These are phyloP conservation scores for Tenrec ecaudatus DNA, from an alignment of 2,113 vertebrate genomes.

Conservation along the genomic window DNA sequence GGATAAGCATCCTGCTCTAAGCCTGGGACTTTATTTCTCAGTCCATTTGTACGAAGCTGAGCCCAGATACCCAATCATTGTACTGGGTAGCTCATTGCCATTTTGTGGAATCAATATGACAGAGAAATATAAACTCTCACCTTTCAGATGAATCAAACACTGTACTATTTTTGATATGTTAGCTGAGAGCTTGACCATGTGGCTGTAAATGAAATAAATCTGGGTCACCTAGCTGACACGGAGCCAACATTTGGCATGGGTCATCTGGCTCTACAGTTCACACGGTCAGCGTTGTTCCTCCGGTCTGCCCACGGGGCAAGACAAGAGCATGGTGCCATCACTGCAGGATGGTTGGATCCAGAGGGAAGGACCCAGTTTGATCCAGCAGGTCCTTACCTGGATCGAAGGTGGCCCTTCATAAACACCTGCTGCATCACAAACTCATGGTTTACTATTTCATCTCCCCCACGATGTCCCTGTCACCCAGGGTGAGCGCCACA, in stretches of 20 bases:
- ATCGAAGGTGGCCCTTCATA: not conserved
- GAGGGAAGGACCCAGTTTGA: fast-evolving
- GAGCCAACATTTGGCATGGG: fast-evolving
- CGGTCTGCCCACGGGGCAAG: fast-evolving
- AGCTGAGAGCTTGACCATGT: no score
- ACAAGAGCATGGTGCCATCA: fast-evolving
- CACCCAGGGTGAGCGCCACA: fast-evolving
- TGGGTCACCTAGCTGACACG: not conserved
- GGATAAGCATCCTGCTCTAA: no score
- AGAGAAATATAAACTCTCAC: no score
- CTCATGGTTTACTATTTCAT: fast-evolving
- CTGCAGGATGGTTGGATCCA: fast-evolving
- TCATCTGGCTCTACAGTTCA: fast-evolving
- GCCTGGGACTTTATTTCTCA: no score
- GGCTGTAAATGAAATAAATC: no score
- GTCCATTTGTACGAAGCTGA: no score
- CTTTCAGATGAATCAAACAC: no score
- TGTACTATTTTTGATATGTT: no score
- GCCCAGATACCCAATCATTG: no score
- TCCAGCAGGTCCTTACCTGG: fast-evolving
- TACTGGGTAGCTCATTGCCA: no score
- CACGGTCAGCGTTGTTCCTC: fast-evolving
- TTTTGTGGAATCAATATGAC: no score
- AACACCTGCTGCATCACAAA: not conserved
- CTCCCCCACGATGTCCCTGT: fast-evolving